These are phyloP conservation scores for Ianthella basta DNA, from an alignment of 37 sponge, comb jelly and placozoan genomes.

Conservation along the genomic window DNA sequence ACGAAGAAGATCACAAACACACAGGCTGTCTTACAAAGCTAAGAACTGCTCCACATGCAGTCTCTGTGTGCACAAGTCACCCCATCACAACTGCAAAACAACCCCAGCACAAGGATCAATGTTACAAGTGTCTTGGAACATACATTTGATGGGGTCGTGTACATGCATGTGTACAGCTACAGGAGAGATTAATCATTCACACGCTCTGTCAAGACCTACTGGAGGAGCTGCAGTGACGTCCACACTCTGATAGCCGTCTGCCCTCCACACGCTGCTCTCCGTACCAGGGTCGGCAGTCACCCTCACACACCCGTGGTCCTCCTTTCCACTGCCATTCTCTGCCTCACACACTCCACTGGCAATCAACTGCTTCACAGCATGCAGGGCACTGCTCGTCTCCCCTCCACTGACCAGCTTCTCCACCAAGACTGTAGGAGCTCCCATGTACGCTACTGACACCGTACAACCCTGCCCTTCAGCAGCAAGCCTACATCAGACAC, in stretches of 20 bases:
- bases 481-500: constrained; percentile 33
- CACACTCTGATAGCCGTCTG: constrained; percentile 13
- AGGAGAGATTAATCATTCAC: too few species aligned
- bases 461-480: constrained; percentile 30
- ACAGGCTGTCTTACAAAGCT: too few species aligned
- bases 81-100: too few species aligned
- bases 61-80: too few species aligned
- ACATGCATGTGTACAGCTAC: too few species aligned
- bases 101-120: too few species aligned
- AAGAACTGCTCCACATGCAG: too few species aligned
- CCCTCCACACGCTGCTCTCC: constrained; percentile 3
- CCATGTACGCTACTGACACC: constrained; percentile 75
- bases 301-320: constrained; percentile 2
- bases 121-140: too few species aligned
- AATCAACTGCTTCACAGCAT: constrained; percentile 44
- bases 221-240: background rate
- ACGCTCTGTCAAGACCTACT: background rate
- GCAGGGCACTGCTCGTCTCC: constrained; percentile 49
- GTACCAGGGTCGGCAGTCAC: background rate
- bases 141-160: too few species aligned
- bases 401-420: constrained; percentile 73
- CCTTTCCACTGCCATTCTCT: constrained; percentile 16
- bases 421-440: constrained; percentile 68
- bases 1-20: background rate
- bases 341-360: constrained; percentile 60